A percentile compares a stretch with the other conserved stretches of the same genome.
Conservation (phyloP, 2,113 vertebrate genomes). For the Cygnus atratus region DNA sequence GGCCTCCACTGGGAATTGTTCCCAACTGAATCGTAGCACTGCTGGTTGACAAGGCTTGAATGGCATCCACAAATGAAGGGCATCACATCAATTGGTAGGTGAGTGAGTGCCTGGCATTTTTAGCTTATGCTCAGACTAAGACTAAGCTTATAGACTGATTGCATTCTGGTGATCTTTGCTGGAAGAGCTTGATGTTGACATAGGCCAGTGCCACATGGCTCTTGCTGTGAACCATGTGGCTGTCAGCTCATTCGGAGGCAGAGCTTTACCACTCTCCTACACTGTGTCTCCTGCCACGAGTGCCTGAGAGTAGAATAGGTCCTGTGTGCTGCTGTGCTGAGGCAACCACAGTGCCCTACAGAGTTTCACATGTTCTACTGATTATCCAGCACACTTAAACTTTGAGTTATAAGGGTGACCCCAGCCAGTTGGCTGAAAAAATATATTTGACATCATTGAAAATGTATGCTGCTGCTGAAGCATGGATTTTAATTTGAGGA, state of each 20-base stretch:
- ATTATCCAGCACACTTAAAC: conserved; percentile 20
- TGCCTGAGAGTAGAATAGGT: not conserved
- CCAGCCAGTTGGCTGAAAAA: conserved; percentile 53
- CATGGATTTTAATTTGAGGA: conserved; percentile 70
- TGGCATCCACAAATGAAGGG: not conserved
- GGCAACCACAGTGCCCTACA: not conserved
- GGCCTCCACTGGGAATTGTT: not conserved
- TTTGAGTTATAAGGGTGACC: conserved; percentile 58
- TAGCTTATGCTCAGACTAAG: not conserved
- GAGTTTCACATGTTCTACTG: conserved; percentile 31
- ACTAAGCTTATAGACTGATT: not conserved
- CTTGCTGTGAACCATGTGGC: not conserved
- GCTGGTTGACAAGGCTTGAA: not conserved
- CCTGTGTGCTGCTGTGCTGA: not conserved
- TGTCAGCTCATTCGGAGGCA: not conserved
- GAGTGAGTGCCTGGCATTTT: not conserved
- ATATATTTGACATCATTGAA: conserved; percentile 60
- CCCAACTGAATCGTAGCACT: not conserved
- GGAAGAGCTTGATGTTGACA: not conserved
- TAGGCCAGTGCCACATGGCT: not conserved
- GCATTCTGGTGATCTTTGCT: not conserved
- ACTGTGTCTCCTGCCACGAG: accelerated
- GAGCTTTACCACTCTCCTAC: not conserved
- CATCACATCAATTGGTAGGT: not conserved
- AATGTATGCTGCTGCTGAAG: conserved; percentile 65